A percentile compares a stretch with the other conserved stretches of the same genome.
These are phyloP conservation scores for Ctenoplectra terminalis DNA, from an alignment of 1,140 invertebrate genomes.

Conservation along the genomic window DNA sequence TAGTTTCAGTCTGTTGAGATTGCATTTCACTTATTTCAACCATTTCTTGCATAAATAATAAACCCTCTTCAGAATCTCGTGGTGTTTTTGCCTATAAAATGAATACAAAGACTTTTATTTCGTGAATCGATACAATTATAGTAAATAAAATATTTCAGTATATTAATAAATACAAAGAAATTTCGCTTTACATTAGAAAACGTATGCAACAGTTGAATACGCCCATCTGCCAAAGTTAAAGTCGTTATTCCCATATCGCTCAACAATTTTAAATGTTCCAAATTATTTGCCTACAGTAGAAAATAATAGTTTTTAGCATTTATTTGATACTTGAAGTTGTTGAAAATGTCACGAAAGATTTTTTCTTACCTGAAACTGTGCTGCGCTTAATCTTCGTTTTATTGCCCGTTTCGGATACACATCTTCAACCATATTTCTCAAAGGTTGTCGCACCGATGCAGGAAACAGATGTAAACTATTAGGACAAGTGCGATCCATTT, in stretches of 20 bases:
- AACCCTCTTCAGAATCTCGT: conserved; percentile 94
- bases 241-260: conserved; percentile 97
- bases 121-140: neutral
- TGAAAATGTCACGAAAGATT: neutral
- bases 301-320: conserved; percentile 33
- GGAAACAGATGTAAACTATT: conserved; percentile 93
- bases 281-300: conserved; percentile 88
- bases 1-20: conserved; percentile 85
- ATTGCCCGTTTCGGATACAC: conserved; percentile 87
- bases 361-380: conserved; percentile 86
- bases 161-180: conserved; percentile 21
- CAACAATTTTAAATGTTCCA: conserved; percentile 94
- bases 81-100: conserved; percentile 89
- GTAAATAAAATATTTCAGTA: conserved; percentile 12
- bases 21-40: conserved; percentile 93
- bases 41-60: conserved; percentile 99
- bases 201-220: conserved; percentile 95
- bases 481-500: conserved; percentile 91
- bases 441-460: conserved; percentile 89
- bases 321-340: neutral
- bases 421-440: conserved; percentile 93
- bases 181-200: conserved; percentile 88
- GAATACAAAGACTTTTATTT: neutral
- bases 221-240: conserved; percentile 93
- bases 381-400: conserved; percentile 87